Conservation (phyloP, 2,797 vertebrate genomes). For the Brachyalestes nurse region DNA sequence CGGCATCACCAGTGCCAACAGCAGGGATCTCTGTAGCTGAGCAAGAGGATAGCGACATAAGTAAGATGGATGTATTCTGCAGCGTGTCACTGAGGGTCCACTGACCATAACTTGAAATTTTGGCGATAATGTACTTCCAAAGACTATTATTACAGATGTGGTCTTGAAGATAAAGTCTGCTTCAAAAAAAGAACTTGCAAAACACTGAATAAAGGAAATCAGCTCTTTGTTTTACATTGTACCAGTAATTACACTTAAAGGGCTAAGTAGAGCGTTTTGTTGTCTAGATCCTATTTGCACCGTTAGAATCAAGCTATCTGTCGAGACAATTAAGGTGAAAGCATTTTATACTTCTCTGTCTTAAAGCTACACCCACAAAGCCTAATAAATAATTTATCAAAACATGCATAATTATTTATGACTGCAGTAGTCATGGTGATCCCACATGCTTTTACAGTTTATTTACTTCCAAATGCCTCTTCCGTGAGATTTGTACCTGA, state of each 20-base stretch:
- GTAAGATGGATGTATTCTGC: constrained; percentile 14
- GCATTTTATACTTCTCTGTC: not conserved
- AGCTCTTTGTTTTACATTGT: constrained; percentile 2
- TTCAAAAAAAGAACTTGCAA: constrained; percentile 2
- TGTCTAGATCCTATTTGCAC: not conserved
- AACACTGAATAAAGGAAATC: constrained; percentile 3
- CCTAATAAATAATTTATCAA: not conserved
- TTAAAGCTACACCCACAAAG: not conserved
- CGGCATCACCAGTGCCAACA: not conserved
- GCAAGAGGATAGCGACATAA: not conserved
- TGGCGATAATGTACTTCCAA: constrained; percentile 20
- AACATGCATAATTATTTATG: constrained; percentile 1
- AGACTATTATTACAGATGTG: constrained; percentile 2
- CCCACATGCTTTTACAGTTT: not conserved
- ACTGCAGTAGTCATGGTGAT: not conserved
- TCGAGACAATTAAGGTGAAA: not conserved
- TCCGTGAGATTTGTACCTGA: constrained; percentile 1
- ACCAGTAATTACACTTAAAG: constrained; percentile 34
- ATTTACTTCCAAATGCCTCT: not conserved
- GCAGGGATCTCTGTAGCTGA: not conserved
- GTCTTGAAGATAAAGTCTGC: constrained; percentile 8
- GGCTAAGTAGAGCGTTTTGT: constrained; percentile 8
- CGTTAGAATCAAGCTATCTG: constrained; percentile 4
- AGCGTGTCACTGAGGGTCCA: constrained; percentile 23
- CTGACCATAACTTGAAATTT: constrained; percentile 14